These are phyloP conservation scores for Popillia japonica DNA, from an alignment of 1,140 invertebrate species.

Conservation along the genomic window DNA sequence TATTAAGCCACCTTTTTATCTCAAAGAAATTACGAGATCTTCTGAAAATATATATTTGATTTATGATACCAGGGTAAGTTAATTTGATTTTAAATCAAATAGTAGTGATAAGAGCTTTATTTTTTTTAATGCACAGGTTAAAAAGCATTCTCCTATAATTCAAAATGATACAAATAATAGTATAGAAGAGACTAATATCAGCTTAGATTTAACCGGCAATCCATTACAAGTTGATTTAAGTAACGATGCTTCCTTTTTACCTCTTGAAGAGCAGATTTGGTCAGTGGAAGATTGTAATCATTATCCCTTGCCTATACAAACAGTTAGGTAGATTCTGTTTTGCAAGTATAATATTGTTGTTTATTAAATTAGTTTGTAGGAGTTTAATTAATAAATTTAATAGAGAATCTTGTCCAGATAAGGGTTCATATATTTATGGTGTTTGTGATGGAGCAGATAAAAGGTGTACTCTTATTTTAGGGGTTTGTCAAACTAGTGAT, in stretches of 20 bases:
- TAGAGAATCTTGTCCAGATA: neutral
- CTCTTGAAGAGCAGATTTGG: constrained; percentile 17
- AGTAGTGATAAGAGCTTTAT: neutral
- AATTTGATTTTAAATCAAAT: neutral
- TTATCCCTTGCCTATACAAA: constrained; percentile 13
- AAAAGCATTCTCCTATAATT: neutral
- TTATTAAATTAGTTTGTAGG: neutral
- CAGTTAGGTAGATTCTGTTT: neutral
- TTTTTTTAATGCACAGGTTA: neutral
- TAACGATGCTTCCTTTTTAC: neutral
- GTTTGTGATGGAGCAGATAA: constrained; percentile 24
- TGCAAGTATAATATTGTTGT: neutral
- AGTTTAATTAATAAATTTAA: neutral
- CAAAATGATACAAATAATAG: neutral
- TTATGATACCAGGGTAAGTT: neutral
- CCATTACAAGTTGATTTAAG: constrained; percentile 25
- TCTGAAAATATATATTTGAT: constrained; percentile 7
- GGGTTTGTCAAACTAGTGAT: neutral
- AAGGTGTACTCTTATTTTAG: neutral
- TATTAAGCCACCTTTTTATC: neutral
- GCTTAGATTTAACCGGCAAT: constrained; percentile 31
- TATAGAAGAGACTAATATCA: neutral
- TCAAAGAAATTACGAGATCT: neutral
- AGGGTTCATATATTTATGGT: neutral
- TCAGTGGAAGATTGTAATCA: constrained; percentile 1